phyloP scores from a whole-genome alignment of 2,113 vertebrate species.

The Psephotus haematonotus region DNA sequence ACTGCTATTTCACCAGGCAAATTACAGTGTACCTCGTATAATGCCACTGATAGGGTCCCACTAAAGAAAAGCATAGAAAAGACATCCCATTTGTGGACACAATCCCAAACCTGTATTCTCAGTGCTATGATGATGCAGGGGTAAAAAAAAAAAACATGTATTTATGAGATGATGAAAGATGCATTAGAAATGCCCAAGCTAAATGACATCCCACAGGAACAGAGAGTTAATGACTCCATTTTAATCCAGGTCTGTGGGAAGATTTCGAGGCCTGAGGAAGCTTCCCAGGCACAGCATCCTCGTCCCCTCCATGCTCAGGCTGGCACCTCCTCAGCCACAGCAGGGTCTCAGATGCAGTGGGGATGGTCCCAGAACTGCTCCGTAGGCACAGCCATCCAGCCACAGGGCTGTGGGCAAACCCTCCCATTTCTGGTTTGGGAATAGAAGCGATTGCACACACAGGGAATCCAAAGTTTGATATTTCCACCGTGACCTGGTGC shows the following conservation, averaged over 20 bases:
- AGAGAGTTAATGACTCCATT: not conserved
- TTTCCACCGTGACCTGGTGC: not conserved
- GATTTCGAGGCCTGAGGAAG: not conserved
- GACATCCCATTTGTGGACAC: fast-evolving
- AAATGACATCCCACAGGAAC: not conserved
- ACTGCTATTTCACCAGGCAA: not conserved
- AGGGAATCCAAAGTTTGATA: not conserved
- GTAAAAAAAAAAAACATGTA: not conserved
- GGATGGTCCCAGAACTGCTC: not conserved
- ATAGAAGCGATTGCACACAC: not conserved
- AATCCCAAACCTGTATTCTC: not conserved
- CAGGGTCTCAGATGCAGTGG: fast-evolving
- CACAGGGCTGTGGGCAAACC: not conserved
- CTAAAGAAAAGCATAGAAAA: not conserved
- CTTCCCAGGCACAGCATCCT: not conserved
- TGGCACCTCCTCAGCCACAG: not conserved
- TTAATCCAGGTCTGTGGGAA: not conserved
- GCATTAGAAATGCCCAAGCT: not conserved
- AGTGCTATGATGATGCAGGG: not conserved
- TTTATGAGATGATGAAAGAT: not conserved
- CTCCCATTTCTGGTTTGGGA: not conserved
- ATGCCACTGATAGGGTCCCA: fast-evolving
- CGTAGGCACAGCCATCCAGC: not conserved
- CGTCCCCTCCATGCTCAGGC: not conserved
- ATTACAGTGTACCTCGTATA: fast-evolving